Base-by-base conservation (phyloP, 1,140 invertebrate species). In the Drosophila melanica region DNA sequence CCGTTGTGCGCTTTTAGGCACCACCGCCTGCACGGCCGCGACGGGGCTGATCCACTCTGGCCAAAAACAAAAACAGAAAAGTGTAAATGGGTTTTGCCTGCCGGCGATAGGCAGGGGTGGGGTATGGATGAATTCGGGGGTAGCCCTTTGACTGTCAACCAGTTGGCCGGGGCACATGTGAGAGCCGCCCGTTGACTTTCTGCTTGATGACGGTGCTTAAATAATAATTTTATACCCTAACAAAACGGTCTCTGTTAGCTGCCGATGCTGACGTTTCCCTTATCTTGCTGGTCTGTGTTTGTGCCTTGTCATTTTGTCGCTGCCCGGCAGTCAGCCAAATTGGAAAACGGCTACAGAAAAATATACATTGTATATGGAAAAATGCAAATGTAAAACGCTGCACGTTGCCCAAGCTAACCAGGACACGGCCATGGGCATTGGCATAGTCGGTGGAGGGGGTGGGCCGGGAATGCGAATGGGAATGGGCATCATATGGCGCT, bases 151-250 rank as follows among this genome's bases (percentile, higher is more conserved):
- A 53, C 80, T 79, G 80, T 79, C 80, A 84, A 79, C 71, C 72
- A 67, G 57, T 80, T 85, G 68, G 70, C 63, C 57, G 65, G 50
- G 54, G 64, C 70, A 87, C 70, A 85, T 72, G 60, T 85, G 70
- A 70, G 53, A 55, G 41, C 6, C 20, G 51, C 42, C 77, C 72
- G 82, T 87, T 76, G 82, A 86, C 82, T 86, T 89, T 87, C 73
- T 86, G 81, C 79, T 90, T 90, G 86, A 90, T 90, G 86, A 90
- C 86, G 81, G 81, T 90, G 87, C 87, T 90, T 90, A 90, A 90
- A 90, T 86, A 82, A 90, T 82, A 90, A 90, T 90, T 90, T 90
- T 89, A 89, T 89, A 89, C 84, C 78, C 76, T 81, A 79, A 84
- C 84, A 89, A 82, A 89, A 81, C 75, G 79, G 41, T 60, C 50